These are phyloP conservation scores for Actias luna DNA, from an alignment of 2,888 invertebrate species.

Conservation along the genomic window DNA sequence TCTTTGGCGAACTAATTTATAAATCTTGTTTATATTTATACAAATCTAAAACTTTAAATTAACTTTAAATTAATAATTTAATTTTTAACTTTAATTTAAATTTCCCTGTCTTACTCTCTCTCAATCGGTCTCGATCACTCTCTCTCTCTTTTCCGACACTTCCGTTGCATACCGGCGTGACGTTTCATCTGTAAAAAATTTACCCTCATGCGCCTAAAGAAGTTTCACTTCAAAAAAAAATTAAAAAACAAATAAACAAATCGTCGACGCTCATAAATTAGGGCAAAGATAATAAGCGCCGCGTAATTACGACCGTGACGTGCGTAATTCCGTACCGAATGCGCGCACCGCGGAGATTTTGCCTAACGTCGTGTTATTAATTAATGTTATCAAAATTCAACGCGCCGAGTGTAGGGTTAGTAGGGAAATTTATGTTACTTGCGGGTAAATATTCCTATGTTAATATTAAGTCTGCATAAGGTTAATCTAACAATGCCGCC, in stretches of 20 bases:
- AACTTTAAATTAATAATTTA: too few relatives aligned
- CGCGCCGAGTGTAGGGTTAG: conserved; percentile 19
- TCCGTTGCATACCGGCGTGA: too few relatives aligned
- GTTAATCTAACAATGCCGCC: not conserved
- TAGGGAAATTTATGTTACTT: conserved; percentile 9
- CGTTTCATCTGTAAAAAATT: too few relatives aligned
- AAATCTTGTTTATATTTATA: too few relatives aligned
- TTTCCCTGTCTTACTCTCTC: too few relatives aligned
- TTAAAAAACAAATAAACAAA: conserved; percentile 1
- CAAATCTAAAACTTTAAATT: too few relatives aligned
- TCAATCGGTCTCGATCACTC: too few relatives aligned
- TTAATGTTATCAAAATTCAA: conserved; percentile 45
- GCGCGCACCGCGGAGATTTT: conserved; percentile 50
- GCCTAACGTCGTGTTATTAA: conserved; percentile 40
- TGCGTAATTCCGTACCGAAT: conserved; percentile 44
- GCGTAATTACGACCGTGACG: conserved; percentile 54
- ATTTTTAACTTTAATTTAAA: too few relatives aligned
- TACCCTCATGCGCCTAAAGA: too few relatives aligned
- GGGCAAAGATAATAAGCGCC: conserved; percentile 26
- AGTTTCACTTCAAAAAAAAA: too few relatives aligned
- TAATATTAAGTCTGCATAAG: conserved; percentile 4
- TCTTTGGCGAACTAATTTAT: too few relatives aligned
- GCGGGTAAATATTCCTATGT: not conserved
- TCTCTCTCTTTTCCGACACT: too few relatives aligned
- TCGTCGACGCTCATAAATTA: conserved; percentile 30